Conservation (phyloP, 2,888 invertebrate species). For the Tribolium freemani region DNA sequence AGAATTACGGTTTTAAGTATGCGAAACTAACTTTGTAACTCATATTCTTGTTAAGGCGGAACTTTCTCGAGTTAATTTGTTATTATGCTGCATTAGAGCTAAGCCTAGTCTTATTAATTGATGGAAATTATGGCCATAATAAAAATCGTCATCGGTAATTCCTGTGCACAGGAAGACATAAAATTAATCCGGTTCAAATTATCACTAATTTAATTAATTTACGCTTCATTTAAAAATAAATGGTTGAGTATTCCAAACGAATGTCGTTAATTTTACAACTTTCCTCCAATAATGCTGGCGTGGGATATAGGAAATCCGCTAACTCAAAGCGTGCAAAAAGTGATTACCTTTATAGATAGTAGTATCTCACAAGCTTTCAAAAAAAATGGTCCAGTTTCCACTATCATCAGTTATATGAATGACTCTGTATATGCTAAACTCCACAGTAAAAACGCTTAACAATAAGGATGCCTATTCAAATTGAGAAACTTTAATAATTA, state of each 20-base stretch:
- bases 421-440: no score
- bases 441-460: no score
- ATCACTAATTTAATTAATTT: background rate
- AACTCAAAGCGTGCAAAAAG: conserved; percentile 5
- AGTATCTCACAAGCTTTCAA: no score
- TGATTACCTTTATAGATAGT: background rate
- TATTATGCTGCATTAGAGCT: background rate
- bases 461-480: no score
- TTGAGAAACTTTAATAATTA: no score
- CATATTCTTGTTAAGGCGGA: background rate
- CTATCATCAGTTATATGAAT: no score
- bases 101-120: background rate
- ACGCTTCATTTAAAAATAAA: background rate
- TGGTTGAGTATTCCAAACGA: background rate
- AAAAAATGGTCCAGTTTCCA: no score
- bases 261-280: background rate
- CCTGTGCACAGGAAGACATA: background rate
- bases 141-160: background rate
- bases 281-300: background rate
- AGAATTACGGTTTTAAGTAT: background rate
- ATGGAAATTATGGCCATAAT: background rate
- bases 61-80: background rate
- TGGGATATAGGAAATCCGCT: conserved; percentile 9
- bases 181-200: background rate
- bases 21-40: background rate